Conservation (phyloP, 23 tunicate genomes). For the Phallusia fumigata region DNA sequence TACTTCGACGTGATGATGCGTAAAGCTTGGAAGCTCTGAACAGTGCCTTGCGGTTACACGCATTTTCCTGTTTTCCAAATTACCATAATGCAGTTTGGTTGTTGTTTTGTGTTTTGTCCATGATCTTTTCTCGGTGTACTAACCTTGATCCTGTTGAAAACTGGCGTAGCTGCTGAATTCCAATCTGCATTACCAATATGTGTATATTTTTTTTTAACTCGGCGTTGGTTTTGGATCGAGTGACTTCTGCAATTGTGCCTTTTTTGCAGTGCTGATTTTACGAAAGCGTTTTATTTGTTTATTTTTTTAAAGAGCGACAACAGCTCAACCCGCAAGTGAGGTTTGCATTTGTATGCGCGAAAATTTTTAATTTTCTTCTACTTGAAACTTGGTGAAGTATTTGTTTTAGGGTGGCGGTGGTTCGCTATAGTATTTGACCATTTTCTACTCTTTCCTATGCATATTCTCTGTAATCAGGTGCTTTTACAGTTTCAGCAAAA, state of each 20-base stretch:
- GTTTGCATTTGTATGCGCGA: background rate
- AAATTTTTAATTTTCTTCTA: background rate
- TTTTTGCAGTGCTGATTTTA: background rate
- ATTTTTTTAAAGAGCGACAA: background rate
- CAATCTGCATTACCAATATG: no score
- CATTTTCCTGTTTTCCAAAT: background rate
- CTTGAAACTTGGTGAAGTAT: background rate
- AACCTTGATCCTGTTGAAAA: background rate
- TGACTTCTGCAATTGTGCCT: background rate
- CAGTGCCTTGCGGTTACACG: background rate
- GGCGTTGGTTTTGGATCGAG: background rate
- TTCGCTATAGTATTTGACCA: background rate
- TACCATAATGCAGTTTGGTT: background rate
- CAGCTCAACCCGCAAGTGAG: background rate
- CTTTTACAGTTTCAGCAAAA: background rate
- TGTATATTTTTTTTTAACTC: no score
- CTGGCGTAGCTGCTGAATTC: background rate
- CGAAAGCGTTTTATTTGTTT: background rate
- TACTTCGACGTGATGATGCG: slow-evolving; percentile 99
- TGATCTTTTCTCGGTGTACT: background rate
- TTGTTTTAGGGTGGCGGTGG: no score
- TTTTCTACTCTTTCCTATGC: slow-evolving; percentile 4
- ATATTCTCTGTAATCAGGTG: background rate
- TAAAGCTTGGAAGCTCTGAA: slow-evolving; percentile 97
- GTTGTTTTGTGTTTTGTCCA: background rate